A percentile compares a stretch with the other conserved stretches of the same genome.
phyloP scores from a whole-genome alignment of 2,113 vertebrate species.

The Shinisaurus crocodilurus region DNA sequence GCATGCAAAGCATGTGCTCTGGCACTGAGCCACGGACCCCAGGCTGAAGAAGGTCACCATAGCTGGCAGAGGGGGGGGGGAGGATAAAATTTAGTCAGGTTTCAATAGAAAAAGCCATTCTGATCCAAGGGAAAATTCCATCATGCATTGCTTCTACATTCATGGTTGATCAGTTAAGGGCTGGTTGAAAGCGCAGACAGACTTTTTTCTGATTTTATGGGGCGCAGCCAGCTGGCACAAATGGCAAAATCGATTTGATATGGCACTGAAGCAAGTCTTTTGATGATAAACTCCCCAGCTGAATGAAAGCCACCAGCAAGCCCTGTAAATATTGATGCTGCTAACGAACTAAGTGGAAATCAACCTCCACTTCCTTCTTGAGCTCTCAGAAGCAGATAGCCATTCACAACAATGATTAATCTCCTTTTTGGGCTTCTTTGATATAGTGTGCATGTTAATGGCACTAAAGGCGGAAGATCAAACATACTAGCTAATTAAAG shows the following conservation, averaged over 20 bases:
- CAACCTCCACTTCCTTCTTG: conserved; percentile 42
- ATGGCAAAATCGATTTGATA: conserved; percentile 32
- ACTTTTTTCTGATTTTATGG: conserved; percentile 11
- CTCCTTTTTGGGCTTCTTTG: conserved; percentile 38
- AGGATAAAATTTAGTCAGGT: neutral
- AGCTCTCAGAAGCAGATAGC: conserved; percentile 51
- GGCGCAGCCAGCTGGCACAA: conserved; percentile 34
- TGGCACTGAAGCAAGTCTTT: conserved; percentile 15
- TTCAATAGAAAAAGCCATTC: neutral
- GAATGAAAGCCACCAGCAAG: conserved; percentile 45
- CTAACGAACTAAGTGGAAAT: conserved; percentile 60
- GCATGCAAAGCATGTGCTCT: no score
- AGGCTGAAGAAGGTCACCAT: neutral
- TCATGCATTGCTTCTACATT: neutral
- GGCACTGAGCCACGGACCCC: no score
- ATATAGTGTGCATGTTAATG: conserved; percentile 11
- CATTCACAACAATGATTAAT: conserved; percentile 29
- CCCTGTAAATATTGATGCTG: conserved; percentile 53
- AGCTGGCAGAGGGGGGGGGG: neutral
- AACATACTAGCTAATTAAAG: conserved; percentile 56
- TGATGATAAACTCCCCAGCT: conserved; percentile 41
- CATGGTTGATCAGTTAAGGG: neutral
- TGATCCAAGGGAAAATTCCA: neutral
- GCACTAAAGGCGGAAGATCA: conserved; percentile 53
- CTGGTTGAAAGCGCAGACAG: neutral